Base-by-base conservation (phyloP, 2,797 vertebrate species). In the Helostoma temminkii region DNA sequence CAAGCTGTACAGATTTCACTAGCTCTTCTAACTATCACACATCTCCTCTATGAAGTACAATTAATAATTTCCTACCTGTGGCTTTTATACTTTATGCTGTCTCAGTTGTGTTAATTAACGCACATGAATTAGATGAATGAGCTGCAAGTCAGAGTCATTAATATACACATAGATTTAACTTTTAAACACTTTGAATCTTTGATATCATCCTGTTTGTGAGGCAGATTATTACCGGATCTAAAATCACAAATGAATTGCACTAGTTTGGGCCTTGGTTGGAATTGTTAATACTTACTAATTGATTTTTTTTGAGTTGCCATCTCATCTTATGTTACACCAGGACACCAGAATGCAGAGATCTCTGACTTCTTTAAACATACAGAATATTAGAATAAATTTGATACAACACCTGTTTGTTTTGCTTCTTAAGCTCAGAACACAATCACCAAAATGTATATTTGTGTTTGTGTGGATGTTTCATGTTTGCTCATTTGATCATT, bases 101-200 rank as follows among this genome's bases (percentile, higher is more conserved):
- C 3, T 60, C 30, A 48, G 2, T 5, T 45, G 37, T n/a, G 26
- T 26, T 39, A n/a, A 32, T 26, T 47, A 34, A 47, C 48, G 9
- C 9, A 47, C 15, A 21, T 45, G 24, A 45, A 28, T 25, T 37
- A 16, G 57, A 39, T 42, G 25, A 16, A 15, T 10, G n/a, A n/a
- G 11, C 16, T 26, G 22, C 19, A 14, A 21, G 1, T 8, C 24
- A 19, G 19, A 48, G 21, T 15, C 8, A 37, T 28, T 47, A 19
- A 56, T 64, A 65, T 28, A n/a, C 19, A 57, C 39, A 48, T 10
- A 16, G 6, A 30, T 67, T 39, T 46, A 24, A 34, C 21, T 50
- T 28, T 26, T 21, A 43, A 55, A 37, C 1, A 46, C 25, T 46
- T n/a, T n/a, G n/a, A n/a, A n/a, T n/a, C n/a, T n/a, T n/a, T n/a